A percentile compares a stretch with the other conserved stretches of the same genome.
Conservation (phyloP, 2,113 vertebrate genomes). For the Diphyllodes magnificus region DNA sequence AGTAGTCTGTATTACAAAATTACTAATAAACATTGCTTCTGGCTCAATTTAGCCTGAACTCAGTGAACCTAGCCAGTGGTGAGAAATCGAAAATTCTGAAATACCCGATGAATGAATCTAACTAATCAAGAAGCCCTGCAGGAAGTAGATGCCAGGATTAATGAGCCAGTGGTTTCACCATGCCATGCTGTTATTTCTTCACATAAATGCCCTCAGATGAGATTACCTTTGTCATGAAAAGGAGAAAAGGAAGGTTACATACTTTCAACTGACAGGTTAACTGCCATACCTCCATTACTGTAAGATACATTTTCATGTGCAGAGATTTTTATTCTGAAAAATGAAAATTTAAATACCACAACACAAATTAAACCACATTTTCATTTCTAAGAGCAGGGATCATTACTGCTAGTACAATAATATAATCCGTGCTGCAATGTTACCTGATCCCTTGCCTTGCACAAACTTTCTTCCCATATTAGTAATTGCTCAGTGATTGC, state of each 20-base stretch:
- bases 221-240: constrained; percentile 78
- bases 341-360: constrained; percentile 64
- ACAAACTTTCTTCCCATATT: constrained; percentile 35
- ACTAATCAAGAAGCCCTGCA: constrained; percentile 76
- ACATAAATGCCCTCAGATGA: constrained; percentile 77
- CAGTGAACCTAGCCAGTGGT: constrained; percentile 75
- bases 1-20: constrained; percentile 76
- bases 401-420: constrained; percentile 33
- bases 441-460: constrained; percentile 19
- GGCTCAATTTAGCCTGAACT: constrained; percentile 78
- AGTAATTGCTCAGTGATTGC: constrained; percentile 32
- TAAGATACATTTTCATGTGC: constrained; percentile 62
- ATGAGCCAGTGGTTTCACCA: constrained; percentile 75
- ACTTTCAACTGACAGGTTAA: constrained; percentile 75
- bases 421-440: not conserved
- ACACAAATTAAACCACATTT: constrained; percentile 69
- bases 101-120: constrained; percentile 74
- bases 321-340: constrained; percentile 67
- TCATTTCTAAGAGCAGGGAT: constrained; percentile 48
- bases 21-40: constrained; percentile 81
- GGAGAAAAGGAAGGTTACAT: constrained; percentile 77
- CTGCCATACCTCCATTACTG: constrained; percentile 64
- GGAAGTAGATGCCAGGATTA: constrained; percentile 81
- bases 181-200: constrained; percentile 77
- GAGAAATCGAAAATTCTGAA: constrained; percentile 77